Percentiles rank a stretch among this genome's conserved stretches.
These are phyloP conservation scores for Aphaenogaster rudis DNA, from an alignment of 1,140 invertebrate genomes.

Conservation along the genomic window DNA sequence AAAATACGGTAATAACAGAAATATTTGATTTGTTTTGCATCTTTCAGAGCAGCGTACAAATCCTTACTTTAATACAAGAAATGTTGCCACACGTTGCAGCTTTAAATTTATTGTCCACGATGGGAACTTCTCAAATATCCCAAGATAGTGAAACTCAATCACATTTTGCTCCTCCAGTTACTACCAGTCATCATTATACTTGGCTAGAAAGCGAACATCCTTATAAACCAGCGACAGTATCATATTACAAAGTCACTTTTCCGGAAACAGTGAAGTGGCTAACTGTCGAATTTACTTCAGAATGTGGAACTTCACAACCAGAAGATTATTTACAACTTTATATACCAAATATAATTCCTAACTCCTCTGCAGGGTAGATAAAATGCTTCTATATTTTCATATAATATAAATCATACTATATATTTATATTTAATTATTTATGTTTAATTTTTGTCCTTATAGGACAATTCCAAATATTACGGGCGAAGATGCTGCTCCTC, in stretches of 20 bases:
- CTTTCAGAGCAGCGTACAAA: conserved; percentile 94
- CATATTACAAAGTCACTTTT: conserved; percentile 96
- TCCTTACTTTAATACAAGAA: conserved; percentile 96
- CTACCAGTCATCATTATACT: conserved; percentile 95
- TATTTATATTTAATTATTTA: background rate
- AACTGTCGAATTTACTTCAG: conserved; percentile 96
- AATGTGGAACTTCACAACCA: conserved; percentile 96
- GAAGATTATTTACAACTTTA: conserved; percentile 97
- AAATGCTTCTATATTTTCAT: background rate
- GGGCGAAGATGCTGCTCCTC: conserved; percentile 78
- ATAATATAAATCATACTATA: background rate
- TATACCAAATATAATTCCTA: conserved; percentile 88
- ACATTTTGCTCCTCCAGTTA: conserved; percentile 83
- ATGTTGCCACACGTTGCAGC: conserved; percentile 96
- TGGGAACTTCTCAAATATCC: conserved; percentile 84
- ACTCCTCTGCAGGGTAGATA: conserved; percentile 74
- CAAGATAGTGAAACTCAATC: conserved; percentile 82
- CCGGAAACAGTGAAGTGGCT: conserved; percentile 96
- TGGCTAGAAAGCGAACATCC: conserved; percentile 99
- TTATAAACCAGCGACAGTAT: conserved; percentile 96
- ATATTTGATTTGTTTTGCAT: conserved; percentile 54
- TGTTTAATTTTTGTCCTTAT: conserved; percentile 43
- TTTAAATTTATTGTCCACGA: conserved; percentile 91
- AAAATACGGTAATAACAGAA: background rate
- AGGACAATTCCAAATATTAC: conserved; percentile 65